Evolutionary conservation across 2,888 invertebrate genomes (phyloP).

Genomic region (Drepanosiphum platanoidis): DNA sequence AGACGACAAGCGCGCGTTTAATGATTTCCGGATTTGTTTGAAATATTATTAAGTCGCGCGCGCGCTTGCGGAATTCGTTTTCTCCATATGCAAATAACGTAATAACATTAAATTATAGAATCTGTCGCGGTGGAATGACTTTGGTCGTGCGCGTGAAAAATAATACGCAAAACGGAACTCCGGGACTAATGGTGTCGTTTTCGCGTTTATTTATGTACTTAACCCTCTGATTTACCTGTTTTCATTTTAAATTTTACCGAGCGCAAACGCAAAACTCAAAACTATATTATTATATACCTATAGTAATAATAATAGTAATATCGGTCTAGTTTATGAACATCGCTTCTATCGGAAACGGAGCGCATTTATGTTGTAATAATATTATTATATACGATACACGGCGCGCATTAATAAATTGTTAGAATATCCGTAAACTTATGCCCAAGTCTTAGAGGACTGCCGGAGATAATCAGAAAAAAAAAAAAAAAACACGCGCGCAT

Average conservation of each 20-base stretch:
- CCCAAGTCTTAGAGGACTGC: too few species aligned
- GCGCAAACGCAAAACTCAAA: background rate
- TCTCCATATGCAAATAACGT: background rate
- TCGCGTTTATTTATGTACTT: conserved; percentile 11
- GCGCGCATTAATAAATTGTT: background rate
- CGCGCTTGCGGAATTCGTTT: background rate
- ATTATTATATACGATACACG: background rate
- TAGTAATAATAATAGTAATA: too few species aligned
- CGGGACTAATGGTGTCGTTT: background rate
- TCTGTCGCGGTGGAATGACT: conserved; percentile 5
- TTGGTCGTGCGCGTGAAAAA: conserved; percentile 9
- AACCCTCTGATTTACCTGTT: conserved; percentile 12
- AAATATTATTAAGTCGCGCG: conserved; percentile 15
- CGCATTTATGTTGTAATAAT: background rate
- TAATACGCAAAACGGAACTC: conserved; percentile 29
- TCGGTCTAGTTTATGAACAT: background rate
- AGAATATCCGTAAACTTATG: too few species aligned
- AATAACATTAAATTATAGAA: conserved; percentile 43
- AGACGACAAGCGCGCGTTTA: conserved; percentile 4
- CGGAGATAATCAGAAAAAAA: too few species aligned
- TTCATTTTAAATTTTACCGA: conserved; percentile 7
- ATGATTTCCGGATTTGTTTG: background rate
- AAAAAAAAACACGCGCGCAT: too few species aligned
- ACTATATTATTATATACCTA: background rate
- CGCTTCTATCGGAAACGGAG: background rate